Evolutionary conservation across 2,797 vertebrate species (phyloP), one percentile per base, ranked within the genome.

Genomic region (Erpetoichthys calabaricus): DNA sequence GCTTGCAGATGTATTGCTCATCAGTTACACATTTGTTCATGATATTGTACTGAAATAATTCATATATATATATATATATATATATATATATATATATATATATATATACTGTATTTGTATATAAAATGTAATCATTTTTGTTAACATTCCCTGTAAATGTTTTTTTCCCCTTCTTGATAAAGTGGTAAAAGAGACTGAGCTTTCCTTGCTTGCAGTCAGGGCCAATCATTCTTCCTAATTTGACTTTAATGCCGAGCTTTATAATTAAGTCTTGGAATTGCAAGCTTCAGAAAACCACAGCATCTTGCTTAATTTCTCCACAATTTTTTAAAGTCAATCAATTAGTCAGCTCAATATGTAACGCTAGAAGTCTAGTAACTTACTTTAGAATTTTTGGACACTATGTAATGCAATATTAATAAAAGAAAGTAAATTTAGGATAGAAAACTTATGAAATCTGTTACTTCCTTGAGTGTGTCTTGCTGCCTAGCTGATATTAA

Each of bases 241-340:
- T 60, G 47, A 41, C 67, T 69, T 71, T 65, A 75, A 60, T 59
- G 59, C 47, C 68, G 55, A 65, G 51, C 68, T 66, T 68, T 42
- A 60, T 65, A 57, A 44, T 65, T 53, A 44, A 45, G 59, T 56
- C 67, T 63, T 70, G 9, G 57, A 62, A 57, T 62, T 57, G 55
- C 56, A 45, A 60, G 64, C 70, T 75, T 72, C 72, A 73, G 77
- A 78, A 62, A 49, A 68, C 56, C 56, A 53, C 57, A 57, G 47
- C 46, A 43, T 64, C 67, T 47, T 67, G 67, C 73, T 69, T 51
- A 52, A 60, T 64, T 42, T 67, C 65, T 57, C 64, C 10, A 1
- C 44, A 41, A 68, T 68, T 59, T 75, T 67, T 63, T 69, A 25
- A 60, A 68, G 61, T 68, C 80, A 78, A 76, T 74, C 70, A 71